Base-by-base conservation (phyloP, 2,797 vertebrate genomes). In the Phrynocephalus guinanensis region DNA sequence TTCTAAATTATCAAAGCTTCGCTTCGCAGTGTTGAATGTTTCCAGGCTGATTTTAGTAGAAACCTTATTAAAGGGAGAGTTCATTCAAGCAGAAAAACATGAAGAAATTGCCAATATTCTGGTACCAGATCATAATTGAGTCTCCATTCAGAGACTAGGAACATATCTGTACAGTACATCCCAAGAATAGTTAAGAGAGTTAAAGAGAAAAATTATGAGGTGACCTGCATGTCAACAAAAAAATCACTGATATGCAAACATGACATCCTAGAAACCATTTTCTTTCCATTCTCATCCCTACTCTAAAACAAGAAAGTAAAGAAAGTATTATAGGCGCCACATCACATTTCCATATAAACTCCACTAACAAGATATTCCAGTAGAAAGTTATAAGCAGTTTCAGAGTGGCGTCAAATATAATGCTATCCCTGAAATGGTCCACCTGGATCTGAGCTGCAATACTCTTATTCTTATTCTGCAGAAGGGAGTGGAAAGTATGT, bases 1-100 rank as follows among this genome's bases (percentile, higher is more conserved):
- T 86, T 84, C 70, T 89, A 80, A 94, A 95, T 79, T 83, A 90
- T 82, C 89, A 90, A 60, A 93, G 89, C 92, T 89, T 93, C 60
- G 87, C 44, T 92, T 48, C 82, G 52, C 88, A 92, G 83, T 84
- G 83, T 83, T 86, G 81, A 88, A 90, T 89, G 87, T 86, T 70
- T 86, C 91, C 60, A 82, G 73, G 75, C 73, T 92, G 91, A 92
- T 50, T 86, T 11, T 9, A 88, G 88, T 91, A 92, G 70, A 83
- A 88, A 7, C 52, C 67, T 87, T 72, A 87, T 83, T 83, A 87
- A 87, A 87, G 90, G 90, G 88, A 79, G 63, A 77, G 48, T 73
- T 76, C 85, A 72, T 24, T 89, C 60, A 85, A 85, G 38, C 88
- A 90, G 30, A 92, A 91, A 89, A 90, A 79, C 50, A 78, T 20